phyloP scores from a whole-genome alignment of 2,888 invertebrate genomes.

The Tinea semifulvella region DNA sequence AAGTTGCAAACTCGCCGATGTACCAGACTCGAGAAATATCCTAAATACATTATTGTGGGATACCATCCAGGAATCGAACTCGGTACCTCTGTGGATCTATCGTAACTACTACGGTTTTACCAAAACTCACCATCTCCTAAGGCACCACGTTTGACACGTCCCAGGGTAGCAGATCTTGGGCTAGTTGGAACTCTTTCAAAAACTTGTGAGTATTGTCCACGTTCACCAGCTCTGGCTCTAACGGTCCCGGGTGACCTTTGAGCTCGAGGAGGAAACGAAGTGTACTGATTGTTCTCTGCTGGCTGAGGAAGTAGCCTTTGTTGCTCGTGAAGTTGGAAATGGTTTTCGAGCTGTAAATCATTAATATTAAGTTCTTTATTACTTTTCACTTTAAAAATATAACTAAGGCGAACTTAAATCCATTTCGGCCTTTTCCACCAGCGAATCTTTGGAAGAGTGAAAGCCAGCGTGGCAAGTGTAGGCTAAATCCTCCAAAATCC shows the following conservation, averaged over 20 bases:
- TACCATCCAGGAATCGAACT: too few species aligned
- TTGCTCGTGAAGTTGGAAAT: slow-evolving; percentile 59
- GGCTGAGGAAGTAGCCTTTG: slow-evolving; percentile 52
- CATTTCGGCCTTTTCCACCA: too few species aligned
- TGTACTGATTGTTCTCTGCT: slow-evolving; percentile 55
- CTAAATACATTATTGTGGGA: too few species aligned
- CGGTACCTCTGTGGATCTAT: too few species aligned
- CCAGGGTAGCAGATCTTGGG: slow-evolving; percentile 56
- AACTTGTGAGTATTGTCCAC: slow-evolving; percentile 58
- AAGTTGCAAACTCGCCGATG: too few species aligned
- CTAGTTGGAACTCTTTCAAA: slow-evolving; percentile 67
- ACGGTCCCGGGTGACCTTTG: slow-evolving; percentile 46
- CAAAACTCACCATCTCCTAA: slow-evolving; percentile 39
- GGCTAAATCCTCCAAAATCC: too few species aligned
- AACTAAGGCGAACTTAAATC: too few species aligned
- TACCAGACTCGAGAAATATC: too few species aligned
- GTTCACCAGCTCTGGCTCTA: slow-evolving; percentile 48
- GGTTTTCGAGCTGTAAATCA: slow-evolving; percentile 45
- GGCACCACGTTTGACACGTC: slow-evolving; percentile 47
- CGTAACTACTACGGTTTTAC: too few species aligned
- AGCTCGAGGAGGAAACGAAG: slow-evolving; percentile 50
- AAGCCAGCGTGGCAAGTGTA: too few species aligned
- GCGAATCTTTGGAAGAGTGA: too few species aligned
- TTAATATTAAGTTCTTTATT: slow-evolving; percentile 3
- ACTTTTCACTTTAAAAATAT: neutral